Conservation (phyloP, 2,113 vertebrate genomes). For the Calonectris borealis region DNA sequence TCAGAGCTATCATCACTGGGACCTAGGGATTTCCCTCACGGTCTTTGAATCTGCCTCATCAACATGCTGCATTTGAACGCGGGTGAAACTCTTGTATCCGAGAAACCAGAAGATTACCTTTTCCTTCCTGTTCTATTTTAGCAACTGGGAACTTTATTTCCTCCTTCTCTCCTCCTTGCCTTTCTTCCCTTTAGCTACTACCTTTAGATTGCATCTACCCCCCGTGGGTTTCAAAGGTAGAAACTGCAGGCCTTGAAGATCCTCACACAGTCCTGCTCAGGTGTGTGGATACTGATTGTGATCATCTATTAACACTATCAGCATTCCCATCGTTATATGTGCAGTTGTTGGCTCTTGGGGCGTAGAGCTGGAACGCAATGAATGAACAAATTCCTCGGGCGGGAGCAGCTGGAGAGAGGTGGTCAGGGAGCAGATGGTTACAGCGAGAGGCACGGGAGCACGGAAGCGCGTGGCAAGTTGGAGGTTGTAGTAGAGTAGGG, state of each 20-base stretch:
- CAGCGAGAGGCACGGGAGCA: background rate
- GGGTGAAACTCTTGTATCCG: background rate
- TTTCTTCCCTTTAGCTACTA: constrained; percentile 41
- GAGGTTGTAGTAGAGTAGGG: background rate
- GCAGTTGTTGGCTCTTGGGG: constrained; percentile 47
- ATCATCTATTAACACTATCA: constrained; percentile 54
- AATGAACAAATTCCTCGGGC: constrained; percentile 8
- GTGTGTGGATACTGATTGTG: constrained; percentile 60
- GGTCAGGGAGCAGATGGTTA: constrained; percentile 18
- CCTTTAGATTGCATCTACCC: constrained; percentile 34
- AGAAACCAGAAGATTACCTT: constrained; percentile 24
- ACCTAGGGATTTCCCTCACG: constrained; percentile 31
- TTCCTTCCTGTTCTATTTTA: constrained; percentile 63
- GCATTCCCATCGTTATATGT: constrained; percentile 25
- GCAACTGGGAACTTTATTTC: constrained; percentile 40
- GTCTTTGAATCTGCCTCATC: constrained; percentile 10
- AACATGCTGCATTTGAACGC: background rate
- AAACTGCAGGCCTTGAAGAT: constrained; percentile 50
- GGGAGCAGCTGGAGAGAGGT: constrained; percentile 38
- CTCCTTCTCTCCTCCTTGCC: constrained; percentile 6
- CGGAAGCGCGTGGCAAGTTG: background rate
- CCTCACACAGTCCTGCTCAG: constrained; percentile 35
- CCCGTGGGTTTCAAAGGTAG: constrained; percentile 37
- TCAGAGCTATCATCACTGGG: background rate
- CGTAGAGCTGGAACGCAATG: constrained; percentile 42